Conservation (phyloP, 2,797 vertebrate species). For the Microcaecilia unicolor region DNA sequence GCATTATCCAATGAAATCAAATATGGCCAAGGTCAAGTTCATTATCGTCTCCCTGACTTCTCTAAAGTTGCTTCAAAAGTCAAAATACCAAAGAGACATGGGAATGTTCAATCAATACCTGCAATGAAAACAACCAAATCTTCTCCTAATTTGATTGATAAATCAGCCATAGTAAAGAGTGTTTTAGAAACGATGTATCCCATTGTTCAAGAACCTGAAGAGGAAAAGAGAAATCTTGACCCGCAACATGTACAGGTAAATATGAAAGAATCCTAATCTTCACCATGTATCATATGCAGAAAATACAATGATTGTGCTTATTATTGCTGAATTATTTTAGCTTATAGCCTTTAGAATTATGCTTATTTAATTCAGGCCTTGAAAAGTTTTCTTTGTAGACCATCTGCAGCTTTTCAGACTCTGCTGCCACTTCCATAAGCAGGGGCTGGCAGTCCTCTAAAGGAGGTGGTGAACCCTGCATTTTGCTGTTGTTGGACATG, state of each 20-base stretch:
- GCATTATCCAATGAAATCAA: constrained; percentile 48
- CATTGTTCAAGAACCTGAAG: constrained; percentile 21
- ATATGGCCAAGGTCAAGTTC: constrained; percentile 58
- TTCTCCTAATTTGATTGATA: constrained; percentile 41
- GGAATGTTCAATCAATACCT: constrained; percentile 21
- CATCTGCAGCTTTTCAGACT: no score
- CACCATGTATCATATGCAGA: no score
- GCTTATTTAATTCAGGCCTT: no score
- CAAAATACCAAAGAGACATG: constrained; percentile 53
- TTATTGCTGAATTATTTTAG: no score
- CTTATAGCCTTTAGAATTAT: no score
- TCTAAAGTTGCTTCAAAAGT: constrained; percentile 60
- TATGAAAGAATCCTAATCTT: no score
- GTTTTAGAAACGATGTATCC: constrained; percentile 39
- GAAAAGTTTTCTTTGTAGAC: no score
- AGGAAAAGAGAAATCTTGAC: constrained; percentile 10
- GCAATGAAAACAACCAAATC: constrained; percentile 41
- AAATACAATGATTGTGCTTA: no score
- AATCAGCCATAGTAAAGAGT: constrained; percentile 36
- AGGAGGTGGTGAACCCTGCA: no score
- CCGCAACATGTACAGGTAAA: constrained; percentile 35
- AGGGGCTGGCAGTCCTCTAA: no score
- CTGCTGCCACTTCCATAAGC: no score
- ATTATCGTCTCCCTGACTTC: constrained; percentile 57
- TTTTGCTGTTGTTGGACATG: no score